phyloP scores from a whole-genome alignment of 1,140 invertebrate genomes.

The Diorhabda carinulata region DNA sequence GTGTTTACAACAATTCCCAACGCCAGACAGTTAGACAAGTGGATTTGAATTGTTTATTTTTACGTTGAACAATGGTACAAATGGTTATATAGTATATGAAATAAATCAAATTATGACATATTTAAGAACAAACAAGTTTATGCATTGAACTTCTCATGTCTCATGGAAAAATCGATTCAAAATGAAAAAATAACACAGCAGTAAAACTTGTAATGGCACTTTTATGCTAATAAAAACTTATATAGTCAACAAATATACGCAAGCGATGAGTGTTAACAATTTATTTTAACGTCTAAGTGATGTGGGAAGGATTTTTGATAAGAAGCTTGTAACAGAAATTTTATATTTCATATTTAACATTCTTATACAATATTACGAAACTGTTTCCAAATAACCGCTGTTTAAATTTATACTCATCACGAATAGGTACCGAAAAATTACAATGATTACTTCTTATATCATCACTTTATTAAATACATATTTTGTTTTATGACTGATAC shows the following conservation, averaged over 20 bases:
- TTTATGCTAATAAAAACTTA: not conserved
- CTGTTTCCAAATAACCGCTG: not conserved
- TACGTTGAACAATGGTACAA: no score
- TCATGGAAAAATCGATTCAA: not conserved
- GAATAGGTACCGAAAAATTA: not conserved
- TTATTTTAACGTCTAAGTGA: not conserved
- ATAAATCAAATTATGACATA: not conserved
- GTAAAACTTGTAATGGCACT: not conserved
- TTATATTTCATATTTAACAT: slow-evolving; percentile 11
- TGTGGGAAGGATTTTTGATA: slow-evolving; percentile 11
- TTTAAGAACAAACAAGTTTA: not conserved
- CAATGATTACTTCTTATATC: no score
- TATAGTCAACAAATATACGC: not conserved
- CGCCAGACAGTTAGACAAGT: no score
- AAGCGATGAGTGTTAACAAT: not conserved
- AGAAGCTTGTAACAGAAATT: slow-evolving; percentile 3
- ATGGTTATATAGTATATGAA: no score
- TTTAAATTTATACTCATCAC: not conserved
- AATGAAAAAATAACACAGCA: not conserved
- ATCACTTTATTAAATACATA: no score
- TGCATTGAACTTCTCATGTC: not conserved
- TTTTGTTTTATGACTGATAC: no score
- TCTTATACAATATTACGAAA: slow-evolving; percentile 9
- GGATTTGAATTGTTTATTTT: no score
- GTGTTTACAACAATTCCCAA: no score